Conservation (phyloP, 2,113 vertebrate species). For the Thunnus thynnus region DNA sequence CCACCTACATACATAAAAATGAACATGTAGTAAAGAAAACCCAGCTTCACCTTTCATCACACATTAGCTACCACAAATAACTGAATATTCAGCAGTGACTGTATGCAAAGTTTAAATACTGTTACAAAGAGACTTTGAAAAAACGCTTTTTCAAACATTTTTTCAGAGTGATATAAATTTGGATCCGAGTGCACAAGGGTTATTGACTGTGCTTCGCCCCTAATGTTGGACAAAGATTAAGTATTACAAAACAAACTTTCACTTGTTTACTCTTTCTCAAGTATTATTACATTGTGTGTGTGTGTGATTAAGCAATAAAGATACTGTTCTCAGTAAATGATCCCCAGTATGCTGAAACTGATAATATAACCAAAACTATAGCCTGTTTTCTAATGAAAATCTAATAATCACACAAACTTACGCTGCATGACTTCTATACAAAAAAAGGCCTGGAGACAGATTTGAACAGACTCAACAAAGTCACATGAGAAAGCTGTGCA, state of each 20-base stretch:
- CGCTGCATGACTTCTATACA: slow-evolving; percentile 23
- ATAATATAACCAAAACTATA: slow-evolving; percentile 12
- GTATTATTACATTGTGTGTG: slow-evolving; percentile 12
- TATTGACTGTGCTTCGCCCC: slow-evolving; percentile 12
- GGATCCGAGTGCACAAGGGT: slow-evolving; percentile 16
- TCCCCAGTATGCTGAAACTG: slow-evolving; percentile 12
- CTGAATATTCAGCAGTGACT: neutral
- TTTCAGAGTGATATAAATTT: neutral
- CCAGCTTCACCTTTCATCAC: neutral
- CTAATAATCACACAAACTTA: slow-evolving; percentile 32
- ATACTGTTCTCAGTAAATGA: neutral
- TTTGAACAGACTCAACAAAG: slow-evolving; percentile 38
- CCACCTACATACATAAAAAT: neutral
- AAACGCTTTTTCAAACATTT: neutral
- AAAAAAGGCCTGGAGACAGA: slow-evolving; percentile 37
- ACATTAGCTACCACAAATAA: neutral
- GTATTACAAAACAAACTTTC: slow-evolving; percentile 38
- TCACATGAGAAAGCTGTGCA: slow-evolving; percentile 63
- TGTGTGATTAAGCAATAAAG: slow-evolving; percentile 32
- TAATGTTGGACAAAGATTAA: slow-evolving; percentile 41
- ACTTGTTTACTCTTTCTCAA: slow-evolving; percentile 32
- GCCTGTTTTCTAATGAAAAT: slow-evolving; percentile 19
- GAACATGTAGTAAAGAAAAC: neutral
- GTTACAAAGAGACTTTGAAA: neutral
- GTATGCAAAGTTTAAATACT: neutral